These are phyloP conservation scores for Palythoa grandiflora DNA, from an alignment of 92 coral and sea anemone genomes.

Conservation along the genomic window DNA sequence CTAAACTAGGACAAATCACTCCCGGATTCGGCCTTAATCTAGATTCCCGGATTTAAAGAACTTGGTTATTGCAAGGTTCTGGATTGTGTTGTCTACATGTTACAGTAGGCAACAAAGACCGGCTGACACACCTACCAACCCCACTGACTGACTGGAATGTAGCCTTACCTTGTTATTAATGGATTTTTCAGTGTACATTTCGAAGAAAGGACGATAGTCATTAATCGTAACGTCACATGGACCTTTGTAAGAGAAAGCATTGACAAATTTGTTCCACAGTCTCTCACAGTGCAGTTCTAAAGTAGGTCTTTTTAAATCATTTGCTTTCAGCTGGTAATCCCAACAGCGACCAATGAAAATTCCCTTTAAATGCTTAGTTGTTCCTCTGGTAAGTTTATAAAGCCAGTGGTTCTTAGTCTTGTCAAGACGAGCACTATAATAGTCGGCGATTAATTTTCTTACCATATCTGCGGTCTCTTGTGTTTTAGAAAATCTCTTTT, in stretches of 20 bases:
- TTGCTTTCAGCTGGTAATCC: conserved; percentile 75
- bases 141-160: background rate
- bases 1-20: too few species aligned
- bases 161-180: conserved; percentile 77
- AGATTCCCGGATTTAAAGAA: too few species aligned
- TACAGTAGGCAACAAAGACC: background rate
- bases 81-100: too few species aligned
- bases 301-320: conserved; percentile 44
- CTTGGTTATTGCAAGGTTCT: too few species aligned
- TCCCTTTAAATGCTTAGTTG: conserved; percentile 80
- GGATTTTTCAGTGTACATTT: conserved; percentile 77
- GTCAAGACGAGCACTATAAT: conserved; percentile 70
- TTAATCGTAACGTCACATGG: conserved; percentile 79
- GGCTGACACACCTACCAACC: too few species aligned
- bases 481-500: background rate
- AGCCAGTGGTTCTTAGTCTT: conserved; percentile 75
- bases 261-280: conserved; percentile 78
- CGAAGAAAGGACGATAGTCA: conserved; percentile 84
- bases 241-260: conserved; percentile 81
- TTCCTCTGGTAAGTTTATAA: conserved; percentile 79
- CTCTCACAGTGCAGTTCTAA: conserved; percentile 68
- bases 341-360: conserved; percentile 95
- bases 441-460: conserved; percentile 53
- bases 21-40: too few species aligned
- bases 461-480: background rate